phyloP scores from a whole-genome alignment of 1,140 invertebrate species.

The Pseudomyrmex sp. region DNA sequence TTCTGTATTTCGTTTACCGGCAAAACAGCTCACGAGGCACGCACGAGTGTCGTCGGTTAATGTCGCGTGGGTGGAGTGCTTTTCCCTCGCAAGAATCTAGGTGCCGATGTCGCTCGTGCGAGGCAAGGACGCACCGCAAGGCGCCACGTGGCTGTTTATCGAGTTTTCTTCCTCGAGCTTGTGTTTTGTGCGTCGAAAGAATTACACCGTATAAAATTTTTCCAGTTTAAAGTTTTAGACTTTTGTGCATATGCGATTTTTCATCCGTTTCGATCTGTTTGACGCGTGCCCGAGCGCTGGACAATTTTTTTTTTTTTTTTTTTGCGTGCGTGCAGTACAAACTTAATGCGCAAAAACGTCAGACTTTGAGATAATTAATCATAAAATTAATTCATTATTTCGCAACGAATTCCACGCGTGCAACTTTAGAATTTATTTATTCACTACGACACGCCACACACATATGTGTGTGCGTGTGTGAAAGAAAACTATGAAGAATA shows the following conservation, averaged over 20 bases:
- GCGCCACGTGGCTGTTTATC: slow-evolving; percentile 58
- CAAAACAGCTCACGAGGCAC: neutral
- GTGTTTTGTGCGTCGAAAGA: slow-evolving; percentile 9
- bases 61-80: slow-evolving; percentile 37
- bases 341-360: too few species aligned
- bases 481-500: too few species aligned
- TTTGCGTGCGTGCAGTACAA: too few species aligned
- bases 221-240: neutral
- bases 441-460: too few species aligned
- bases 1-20: slow-evolving; percentile 14
- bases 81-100: slow-evolving; percentile 40
- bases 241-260: too few species aligned
- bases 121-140: slow-evolving; percentile 55
- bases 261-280: too few species aligned
- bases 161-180: slow-evolving; percentile 41
- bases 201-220: slow-evolving; percentile 37
- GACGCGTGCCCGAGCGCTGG: neutral
- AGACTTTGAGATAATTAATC: too few species aligned
- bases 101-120: slow-evolving; percentile 19
- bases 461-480: too few species aligned
- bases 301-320: neutral
- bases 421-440: too few species aligned
- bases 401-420: too few species aligned
- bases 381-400: too few species aligned
- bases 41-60: slow-evolving; percentile 22